Evolutionary conservation across 2,888 invertebrate genomes (phyloP).

Genomic region (Hoplodrina blanda): DNA sequence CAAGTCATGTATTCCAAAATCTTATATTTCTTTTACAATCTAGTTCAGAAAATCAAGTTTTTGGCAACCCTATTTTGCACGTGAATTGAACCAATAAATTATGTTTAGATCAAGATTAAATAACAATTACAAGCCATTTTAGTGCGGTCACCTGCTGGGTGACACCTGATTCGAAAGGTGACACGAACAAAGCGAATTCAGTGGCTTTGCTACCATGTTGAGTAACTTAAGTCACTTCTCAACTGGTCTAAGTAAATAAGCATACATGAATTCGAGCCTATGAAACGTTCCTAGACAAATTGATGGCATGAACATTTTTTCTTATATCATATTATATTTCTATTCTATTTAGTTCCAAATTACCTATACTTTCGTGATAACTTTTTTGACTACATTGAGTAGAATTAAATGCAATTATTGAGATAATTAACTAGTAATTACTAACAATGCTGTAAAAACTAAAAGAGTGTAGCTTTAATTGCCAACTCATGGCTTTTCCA

Average conservation of each 20-base stretch:
- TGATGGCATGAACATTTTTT: no score
- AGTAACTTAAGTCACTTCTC: not conserved
- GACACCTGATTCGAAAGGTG: slow-evolving; percentile 62
- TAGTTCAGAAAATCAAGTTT: no score
- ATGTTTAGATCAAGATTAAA: slow-evolving; percentile 64
- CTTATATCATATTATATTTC: no score
- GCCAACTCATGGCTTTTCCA: no score
- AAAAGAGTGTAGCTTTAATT: no score
- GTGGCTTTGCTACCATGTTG: slow-evolving; percentile 27
- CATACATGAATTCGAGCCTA: not conserved
- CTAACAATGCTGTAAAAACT: no score
- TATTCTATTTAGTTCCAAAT: no score
- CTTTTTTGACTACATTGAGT: no score
- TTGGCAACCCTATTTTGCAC: slow-evolving; percentile 54
- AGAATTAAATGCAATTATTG: not conserved
- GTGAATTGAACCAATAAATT: slow-evolving; percentile 64
- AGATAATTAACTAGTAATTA: slow-evolving; percentile 1
- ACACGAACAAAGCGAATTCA: slow-evolving; percentile 52
- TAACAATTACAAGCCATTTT: slow-evolving; percentile 67
- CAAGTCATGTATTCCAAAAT: no score
- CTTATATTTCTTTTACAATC: no score
- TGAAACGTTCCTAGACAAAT: not conserved
- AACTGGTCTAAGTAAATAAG: not conserved
- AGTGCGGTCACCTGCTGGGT: slow-evolving; percentile 67
- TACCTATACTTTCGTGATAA: no score